A percentile compares a stretch with the other conserved stretches of the same genome.
Evolutionary conservation across 2,797 vertebrate genomes (phyloP).

Genomic region (Brotula barbata): DNA sequence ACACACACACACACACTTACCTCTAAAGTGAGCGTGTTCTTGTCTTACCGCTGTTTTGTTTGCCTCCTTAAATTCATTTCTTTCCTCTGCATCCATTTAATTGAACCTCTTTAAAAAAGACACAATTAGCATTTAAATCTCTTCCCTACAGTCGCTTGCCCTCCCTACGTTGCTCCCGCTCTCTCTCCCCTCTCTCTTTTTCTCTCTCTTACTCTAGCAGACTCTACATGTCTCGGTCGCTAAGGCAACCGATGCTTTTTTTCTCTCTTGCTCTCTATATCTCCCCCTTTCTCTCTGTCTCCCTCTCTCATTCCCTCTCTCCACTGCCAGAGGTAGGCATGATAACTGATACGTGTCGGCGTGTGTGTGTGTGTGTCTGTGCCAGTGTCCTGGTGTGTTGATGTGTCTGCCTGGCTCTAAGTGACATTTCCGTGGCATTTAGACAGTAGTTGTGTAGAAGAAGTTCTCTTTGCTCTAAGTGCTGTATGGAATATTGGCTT

Average conservation of each 20-base stretch:
- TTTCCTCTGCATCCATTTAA: slow-evolving; percentile 72
- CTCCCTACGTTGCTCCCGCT: slow-evolving; percentile 61
- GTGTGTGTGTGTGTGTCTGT: slow-evolving; percentile 43
- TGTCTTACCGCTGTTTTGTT: slow-evolving; percentile 63
- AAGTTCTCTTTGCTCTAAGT: slow-evolving; percentile 69
- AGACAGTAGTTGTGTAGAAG: slow-evolving; percentile 45
- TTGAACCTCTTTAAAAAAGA: slow-evolving; percentile 71
- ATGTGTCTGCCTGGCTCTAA: slow-evolving; percentile 35
- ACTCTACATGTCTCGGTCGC: slow-evolving; percentile 83
- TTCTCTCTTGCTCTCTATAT: slow-evolving; percentile 73
- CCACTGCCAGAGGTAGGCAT: slow-evolving; percentile 83
- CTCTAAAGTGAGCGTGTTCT: slow-evolving; percentile 63
- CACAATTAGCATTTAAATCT: slow-evolving; percentile 85
- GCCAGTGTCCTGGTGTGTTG: slow-evolving; percentile 37
- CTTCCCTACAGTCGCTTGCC: slow-evolving; percentile 69
- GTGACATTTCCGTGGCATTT: slow-evolving; percentile 73
- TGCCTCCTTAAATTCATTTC: slow-evolving; percentile 69
- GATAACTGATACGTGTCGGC: slow-evolving; percentile 75
- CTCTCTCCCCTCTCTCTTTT: slow-evolving; percentile 29
- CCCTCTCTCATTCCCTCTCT: slow-evolving; percentile 80
- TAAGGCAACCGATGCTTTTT: slow-evolving; percentile 85
- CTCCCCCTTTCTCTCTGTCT: slow-evolving; percentile 71
- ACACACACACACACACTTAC: background rate
- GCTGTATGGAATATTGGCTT: slow-evolving; percentile 50
- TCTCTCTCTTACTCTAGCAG: slow-evolving; percentile 54